Evolutionary conservation across 2,888 invertebrate species (phyloP).

Genomic region (Ceriagrion tenellum): DNA sequence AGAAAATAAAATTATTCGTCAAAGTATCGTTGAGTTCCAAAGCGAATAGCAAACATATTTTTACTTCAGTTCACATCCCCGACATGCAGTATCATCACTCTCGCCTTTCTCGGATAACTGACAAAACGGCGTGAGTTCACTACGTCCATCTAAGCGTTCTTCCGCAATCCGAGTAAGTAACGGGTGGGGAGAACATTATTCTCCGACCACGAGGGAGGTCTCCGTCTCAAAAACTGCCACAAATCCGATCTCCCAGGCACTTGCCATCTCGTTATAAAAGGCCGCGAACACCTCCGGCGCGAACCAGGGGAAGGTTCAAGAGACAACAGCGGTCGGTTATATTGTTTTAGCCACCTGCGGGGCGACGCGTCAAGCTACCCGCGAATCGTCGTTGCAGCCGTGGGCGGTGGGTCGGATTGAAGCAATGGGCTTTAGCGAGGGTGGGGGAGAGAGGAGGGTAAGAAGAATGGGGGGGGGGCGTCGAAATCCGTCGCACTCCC

Average conservation of each 20-base stretch:
- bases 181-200: not conserved
- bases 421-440: not conserved
- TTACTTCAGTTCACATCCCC: no score
- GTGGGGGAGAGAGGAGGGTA: not conserved
- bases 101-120: not conserved
- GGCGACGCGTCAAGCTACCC: not conserved
- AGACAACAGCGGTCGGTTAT: not conserved
- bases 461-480: not conserved
- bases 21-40: no score
- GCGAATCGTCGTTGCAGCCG: not conserved
- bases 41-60: no score
- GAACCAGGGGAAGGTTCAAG: not conserved
- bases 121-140: not conserved
- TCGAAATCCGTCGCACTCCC: not conserved
- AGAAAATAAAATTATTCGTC: no score
- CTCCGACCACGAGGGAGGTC: not conserved
- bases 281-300: not conserved
- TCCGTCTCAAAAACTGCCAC: not conserved
- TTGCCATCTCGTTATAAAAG: slow-evolving; percentile 27
- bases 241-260: not conserved
- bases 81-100: not conserved
- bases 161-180: not conserved
- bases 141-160: not conserved
- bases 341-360: slow-evolving; percentile 7
- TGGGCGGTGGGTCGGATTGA: not conserved